Conservation (phyloP, 1,140 invertebrate species). For the Prorops nasuta region DNA sequence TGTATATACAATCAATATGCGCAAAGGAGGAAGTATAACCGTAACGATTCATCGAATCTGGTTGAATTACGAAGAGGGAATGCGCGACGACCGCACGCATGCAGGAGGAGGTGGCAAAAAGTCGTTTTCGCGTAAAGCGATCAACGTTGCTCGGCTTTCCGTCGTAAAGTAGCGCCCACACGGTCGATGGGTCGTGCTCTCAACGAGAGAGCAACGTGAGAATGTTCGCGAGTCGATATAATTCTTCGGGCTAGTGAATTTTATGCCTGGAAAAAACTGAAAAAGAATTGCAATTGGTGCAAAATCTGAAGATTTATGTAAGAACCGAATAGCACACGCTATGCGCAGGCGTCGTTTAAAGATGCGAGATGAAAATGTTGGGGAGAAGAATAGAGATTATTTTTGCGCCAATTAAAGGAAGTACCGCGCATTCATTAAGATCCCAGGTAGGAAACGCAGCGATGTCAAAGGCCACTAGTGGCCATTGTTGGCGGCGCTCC, state of each 20-base stretch:
- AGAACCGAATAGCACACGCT: no score
- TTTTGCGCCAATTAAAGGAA: no score
- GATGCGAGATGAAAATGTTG: no score
- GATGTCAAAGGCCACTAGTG: no score
- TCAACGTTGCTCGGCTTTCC: conserved; percentile 36
- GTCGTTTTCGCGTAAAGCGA: conserved; percentile 39
- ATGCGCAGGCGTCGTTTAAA: no score
- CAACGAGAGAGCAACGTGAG: conserved; percentile 36
- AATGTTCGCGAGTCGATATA: conserved; percentile 42
- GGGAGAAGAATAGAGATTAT: no score
- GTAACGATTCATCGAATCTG: conserved; percentile 11
- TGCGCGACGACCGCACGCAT: conserved; percentile 27
- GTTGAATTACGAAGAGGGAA: conserved; percentile 31
- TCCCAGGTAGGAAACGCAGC: no score
- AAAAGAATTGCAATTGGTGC: conserved; percentile 6
- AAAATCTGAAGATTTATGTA: conserved; percentile 11
- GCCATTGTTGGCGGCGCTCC: no score
- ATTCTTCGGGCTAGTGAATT: conserved; percentile 38
- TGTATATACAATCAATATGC: conserved; percentile 9
- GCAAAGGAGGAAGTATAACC: no score
- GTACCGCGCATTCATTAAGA: no score
- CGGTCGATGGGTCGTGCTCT: conserved; percentile 17
- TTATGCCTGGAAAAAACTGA: conserved; percentile 22
- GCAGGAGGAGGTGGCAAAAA: conserved; percentile 21
- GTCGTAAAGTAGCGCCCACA: conserved; percentile 41